phyloP scores from a whole-genome alignment of 2,888 invertebrate genomes.

The Cephalotes varians region DNA sequence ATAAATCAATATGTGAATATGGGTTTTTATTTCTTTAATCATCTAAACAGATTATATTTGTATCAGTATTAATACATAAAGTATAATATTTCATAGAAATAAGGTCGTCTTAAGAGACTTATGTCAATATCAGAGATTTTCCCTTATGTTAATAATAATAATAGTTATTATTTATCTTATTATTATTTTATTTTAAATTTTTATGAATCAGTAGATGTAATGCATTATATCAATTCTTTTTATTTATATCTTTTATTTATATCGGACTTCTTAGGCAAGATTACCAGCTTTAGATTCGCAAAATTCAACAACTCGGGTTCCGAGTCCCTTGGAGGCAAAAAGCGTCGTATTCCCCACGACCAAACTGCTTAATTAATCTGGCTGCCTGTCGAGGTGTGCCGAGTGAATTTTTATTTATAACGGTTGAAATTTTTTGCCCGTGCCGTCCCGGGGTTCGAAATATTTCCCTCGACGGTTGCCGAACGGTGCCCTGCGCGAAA shows the following conservation, averaged over 20 bases:
- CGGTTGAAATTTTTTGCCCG: conserved; percentile 31
- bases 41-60: no score
- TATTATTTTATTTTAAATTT: no score
- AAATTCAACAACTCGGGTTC: neutral
- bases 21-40: no score
- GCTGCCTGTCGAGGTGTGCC: conserved; percentile 46
- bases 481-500: conserved; percentile 26
- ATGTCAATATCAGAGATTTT: no score
- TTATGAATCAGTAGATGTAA: no score
- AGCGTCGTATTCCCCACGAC: conserved; percentile 35
- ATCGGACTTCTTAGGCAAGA: neutral
- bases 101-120: no score
- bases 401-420: conserved; percentile 48
- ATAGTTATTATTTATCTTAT: no score
- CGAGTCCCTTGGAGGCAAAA: conserved; percentile 27
- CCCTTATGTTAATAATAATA: no score
- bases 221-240: neutral
- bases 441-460: conserved; percentile 26
- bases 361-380: conserved; percentile 47
- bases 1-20: no score
- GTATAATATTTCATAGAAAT: no score
- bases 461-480: conserved; percentile 41
- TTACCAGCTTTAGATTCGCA: conserved; percentile 1
- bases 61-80: no score
- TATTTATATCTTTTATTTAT: neutral